Evolutionary conservation across 2,797 vertebrate genomes (phyloP), one percentile per base, ranked within the genome.

Genomic region (Cygnus olor): DNA sequence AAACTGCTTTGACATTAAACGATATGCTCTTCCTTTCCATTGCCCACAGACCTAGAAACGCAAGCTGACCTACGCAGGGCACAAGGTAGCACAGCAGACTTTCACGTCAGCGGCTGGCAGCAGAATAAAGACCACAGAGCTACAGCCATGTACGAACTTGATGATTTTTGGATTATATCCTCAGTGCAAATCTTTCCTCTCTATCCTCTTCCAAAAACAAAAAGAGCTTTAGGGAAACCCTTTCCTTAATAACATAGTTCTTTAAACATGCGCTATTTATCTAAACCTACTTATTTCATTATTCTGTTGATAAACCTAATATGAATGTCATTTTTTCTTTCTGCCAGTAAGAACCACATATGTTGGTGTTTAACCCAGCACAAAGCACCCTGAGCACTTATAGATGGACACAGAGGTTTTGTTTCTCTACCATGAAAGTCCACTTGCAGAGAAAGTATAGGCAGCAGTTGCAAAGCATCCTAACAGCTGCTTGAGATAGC

Each of bases 81-180:
- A 85, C 66, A 85, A 30, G 89, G 51, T 61, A 91, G 79, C 76
- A 83, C 28, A 76, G 84, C 56, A 90, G 72, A 85, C 42, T 14
- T 56, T 47, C 72, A 92, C 13, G 0, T 77, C 83, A 81, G 58
- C 65, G 63, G 21, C 24, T 95, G 90, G 90, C 95, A 93, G 54
- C 38, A 78, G 61, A 93, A 80, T 28, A 93, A 94, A 89, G 77
- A 49, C 58, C 80, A 68, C 28, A 57, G 45, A 82, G 71, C 70
- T 76, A 63, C 1, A 73, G 86, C 21, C 17, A 4, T 73, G 40
- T 20, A 53, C 92, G 34, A 89, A 88, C 38, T 22, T 34, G 9
- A 82, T 81, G 69, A 87, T 49, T 94, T 95, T 36, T 78, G 15
- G 64, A 96, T 89, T 94, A 91, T 88, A 94, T 97, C 87, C 73